Evolutionary conservation across 2,113 vertebrate genomes (phyloP).

Genomic region (Aptenodytes patagonicus): DNA sequence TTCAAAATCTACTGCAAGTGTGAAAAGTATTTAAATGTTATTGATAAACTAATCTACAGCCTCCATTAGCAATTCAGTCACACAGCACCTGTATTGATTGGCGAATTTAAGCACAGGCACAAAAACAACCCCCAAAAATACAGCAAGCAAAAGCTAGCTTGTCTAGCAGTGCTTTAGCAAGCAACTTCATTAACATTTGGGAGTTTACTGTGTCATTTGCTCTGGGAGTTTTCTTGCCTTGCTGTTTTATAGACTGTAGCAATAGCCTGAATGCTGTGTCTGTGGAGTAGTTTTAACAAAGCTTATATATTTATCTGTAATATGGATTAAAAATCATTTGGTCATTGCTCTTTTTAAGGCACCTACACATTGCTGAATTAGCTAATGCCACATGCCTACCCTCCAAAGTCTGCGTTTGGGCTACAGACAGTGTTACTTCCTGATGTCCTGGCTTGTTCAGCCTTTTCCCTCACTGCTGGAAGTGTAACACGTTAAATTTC

Average conservation of each 20-base stretch:
- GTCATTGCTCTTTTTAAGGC: background rate
- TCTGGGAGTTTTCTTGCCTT: background rate
- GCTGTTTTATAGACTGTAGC: background rate
- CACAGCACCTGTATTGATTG: constrained; percentile 79
- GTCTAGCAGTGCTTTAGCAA: constrained; percentile 8
- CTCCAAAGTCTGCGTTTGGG: background rate
- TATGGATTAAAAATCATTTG: background rate
- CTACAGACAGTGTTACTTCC: background rate
- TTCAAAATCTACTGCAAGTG: constrained; percentile 86
- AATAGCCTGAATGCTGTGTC: background rate
- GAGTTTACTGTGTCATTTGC: background rate
- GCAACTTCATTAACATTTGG: constrained; percentile 21
- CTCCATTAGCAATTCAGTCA: constrained; percentile 84
- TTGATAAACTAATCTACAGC: constrained; percentile 88
- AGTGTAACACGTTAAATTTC: background rate
- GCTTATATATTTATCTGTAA: background rate
- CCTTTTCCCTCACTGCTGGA: background rate
- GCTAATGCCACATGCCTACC: background rate
- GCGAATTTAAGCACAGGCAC: constrained; percentile 37
- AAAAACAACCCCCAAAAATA: constrained; percentile 43
- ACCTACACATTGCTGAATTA: background rate
- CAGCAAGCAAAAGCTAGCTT: background rate
- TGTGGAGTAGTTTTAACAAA: background rate
- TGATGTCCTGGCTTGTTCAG: background rate
- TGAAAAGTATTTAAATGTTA: constrained; percentile 96